These are phyloP conservation scores for Spisula solida DNA, from an alignment of 2,888 invertebrate species.

Conservation along the genomic window DNA sequence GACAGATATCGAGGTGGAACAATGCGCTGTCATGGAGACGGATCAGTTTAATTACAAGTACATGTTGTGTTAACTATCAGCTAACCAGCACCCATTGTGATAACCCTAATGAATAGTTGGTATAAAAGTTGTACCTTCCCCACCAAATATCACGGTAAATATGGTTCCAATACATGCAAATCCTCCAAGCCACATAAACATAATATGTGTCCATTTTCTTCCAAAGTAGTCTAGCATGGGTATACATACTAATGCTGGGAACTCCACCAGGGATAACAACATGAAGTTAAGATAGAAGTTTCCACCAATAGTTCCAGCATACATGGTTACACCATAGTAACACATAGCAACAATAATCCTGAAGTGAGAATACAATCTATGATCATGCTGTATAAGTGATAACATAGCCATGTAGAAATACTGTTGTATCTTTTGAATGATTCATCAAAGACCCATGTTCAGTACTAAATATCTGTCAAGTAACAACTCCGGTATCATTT, in stretches of 20 bases:
- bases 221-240: slow-evolving; percentile 92
- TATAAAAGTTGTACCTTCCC: slow-evolving; percentile 62
- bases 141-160: slow-evolving; percentile 71
- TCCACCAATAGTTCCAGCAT: slow-evolving; percentile 92
- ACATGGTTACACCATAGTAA: slow-evolving; percentile 94
- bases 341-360: slow-evolving; percentile 94
- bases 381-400: background rate
- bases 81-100: too few species aligned
- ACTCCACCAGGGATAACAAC: slow-evolving; percentile 92
- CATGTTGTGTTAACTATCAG: too few species aligned
- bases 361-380: slow-evolving; percentile 41
- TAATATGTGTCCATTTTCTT: slow-evolving; percentile 91
- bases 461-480: too few species aligned
- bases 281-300: slow-evolving; percentile 92
- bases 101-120: too few species aligned
- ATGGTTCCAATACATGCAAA: slow-evolving; percentile 72
- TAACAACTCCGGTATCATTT: too few species aligned
- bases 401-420: background rate
- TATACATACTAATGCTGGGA: slow-evolving; percentile 91
- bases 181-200: slow-evolving; percentile 86
- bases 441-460: too few species aligned
- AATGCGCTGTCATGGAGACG: too few species aligned
- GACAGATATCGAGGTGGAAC: too few species aligned
- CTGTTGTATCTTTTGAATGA: too few species aligned
- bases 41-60: too few species aligned